phyloP scores from a whole-genome alignment of 2,888 invertebrate genomes.

The Platycnemis pennipes region DNA sequence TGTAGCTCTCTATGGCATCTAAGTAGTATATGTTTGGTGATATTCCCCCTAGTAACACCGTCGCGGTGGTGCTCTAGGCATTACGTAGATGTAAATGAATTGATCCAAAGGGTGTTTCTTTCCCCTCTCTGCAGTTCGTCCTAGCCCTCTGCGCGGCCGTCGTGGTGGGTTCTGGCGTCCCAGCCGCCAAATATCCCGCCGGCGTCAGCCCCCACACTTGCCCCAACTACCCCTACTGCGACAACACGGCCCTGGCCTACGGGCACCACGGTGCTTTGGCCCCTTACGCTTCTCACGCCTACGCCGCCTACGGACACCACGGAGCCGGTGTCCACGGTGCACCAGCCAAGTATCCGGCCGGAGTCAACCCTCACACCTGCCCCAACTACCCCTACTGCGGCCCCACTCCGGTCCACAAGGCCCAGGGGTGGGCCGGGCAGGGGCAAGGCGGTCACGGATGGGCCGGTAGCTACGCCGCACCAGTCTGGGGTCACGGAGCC shows the following conservation, averaged over 20 bases:
- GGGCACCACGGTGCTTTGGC: neutral
- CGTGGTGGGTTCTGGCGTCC: neutral
- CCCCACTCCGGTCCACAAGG: neutral
- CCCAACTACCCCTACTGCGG: constrained; percentile 25
- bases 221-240: constrained; percentile 52
- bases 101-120: no score
- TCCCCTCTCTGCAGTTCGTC: neutral
- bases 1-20: no score
- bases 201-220: constrained; percentile 3
- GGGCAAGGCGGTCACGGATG: neutral
- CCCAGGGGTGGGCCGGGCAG: neutral
- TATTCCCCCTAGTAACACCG: no score
- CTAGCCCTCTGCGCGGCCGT: constrained; percentile 20
- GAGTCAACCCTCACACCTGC: neutral
- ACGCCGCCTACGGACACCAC: constrained; percentile 47
- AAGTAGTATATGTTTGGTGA: no score
- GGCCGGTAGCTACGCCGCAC: constrained; percentile 12
- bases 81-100: no score
- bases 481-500: neutral
- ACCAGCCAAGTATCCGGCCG: neutral
- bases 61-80: no score
- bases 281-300: constrained; percentile 44
- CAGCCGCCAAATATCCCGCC: constrained; percentile 16
- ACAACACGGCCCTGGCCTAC: neutral
- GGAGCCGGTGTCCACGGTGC: neutral